Evolutionary conservation across 2,888 invertebrate species (phyloP).

Genomic region (Hyles lineata): DNA sequence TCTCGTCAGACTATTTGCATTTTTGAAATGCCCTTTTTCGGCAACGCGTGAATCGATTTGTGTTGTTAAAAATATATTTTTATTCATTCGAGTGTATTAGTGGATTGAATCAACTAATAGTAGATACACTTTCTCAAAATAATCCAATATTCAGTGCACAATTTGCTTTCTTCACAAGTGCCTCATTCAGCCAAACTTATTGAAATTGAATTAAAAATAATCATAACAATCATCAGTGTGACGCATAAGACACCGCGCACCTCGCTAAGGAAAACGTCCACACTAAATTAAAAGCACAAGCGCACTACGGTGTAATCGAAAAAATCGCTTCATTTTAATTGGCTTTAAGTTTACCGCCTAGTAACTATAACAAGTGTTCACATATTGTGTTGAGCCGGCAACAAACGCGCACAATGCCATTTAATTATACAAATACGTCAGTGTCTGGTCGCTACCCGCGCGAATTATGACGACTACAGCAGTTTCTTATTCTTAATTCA

Average conservation of each 20-base stretch:
- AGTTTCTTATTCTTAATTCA: conserved; percentile 36
- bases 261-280: not conserved
- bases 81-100: not conserved
- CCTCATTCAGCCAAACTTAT: not conserved
- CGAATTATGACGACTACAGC: conserved; percentile 11
- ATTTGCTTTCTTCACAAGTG: not conserved
- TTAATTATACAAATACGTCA: conserved; percentile 47
- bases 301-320: conserved; percentile 21
- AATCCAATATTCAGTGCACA: not conserved
- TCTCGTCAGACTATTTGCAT: not conserved
- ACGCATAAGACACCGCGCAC: not conserved
- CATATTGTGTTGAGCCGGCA: conserved; percentile 40
- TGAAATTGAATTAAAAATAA: conserved; percentile 5
- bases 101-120: not conserved
- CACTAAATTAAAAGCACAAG: conserved; percentile 12
- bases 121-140: not conserved
- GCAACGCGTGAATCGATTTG: conserved; percentile 1
- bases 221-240: conserved; percentile 7
- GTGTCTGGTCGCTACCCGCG: conserved; percentile 31
- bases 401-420: conserved; percentile 40
- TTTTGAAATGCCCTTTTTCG: not conserved
- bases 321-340: conserved; percentile 36
- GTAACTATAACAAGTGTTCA: conserved; percentile 30
- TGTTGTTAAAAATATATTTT: not conserved
- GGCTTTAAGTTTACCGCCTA: conserved; percentile 38